Conservation (phyloP, 2,113 vertebrate genomes). For the Oncorhynchus mykiss region DNA sequence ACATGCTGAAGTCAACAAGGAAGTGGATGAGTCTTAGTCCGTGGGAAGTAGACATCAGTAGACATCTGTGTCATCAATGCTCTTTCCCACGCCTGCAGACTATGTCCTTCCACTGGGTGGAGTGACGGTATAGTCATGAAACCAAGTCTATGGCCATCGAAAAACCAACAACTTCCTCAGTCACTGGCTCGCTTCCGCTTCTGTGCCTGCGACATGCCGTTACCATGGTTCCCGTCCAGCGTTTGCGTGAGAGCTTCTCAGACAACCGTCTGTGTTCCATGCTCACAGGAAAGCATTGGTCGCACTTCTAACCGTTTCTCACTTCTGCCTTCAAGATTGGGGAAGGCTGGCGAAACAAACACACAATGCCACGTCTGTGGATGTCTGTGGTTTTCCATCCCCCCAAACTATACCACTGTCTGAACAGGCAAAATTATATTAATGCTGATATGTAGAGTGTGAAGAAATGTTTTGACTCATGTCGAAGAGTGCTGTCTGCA, state of each 20-base stretch:
- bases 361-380: slow-evolving; percentile 27
- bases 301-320: slow-evolving; percentile 77
- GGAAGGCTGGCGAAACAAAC: slow-evolving; percentile 59
- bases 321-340: slow-evolving; percentile 78
- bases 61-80: slow-evolving; percentile 14
- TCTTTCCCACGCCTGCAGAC: slow-evolving; percentile 69
- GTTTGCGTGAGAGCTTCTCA: slow-evolving; percentile 79
- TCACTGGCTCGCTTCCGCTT: slow-evolving; percentile 79
- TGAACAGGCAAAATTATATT: slow-evolving; percentile 4
- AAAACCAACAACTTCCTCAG: slow-evolving; percentile 83
- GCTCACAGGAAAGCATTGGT: slow-evolving; percentile 70
- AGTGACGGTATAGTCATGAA: slow-evolving; percentile 70
- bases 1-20: background rate
- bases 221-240: slow-evolving; percentile 57
- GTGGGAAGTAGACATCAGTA: background rate
- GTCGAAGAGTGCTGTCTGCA: slow-evolving; percentile 34
- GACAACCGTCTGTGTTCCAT: slow-evolving; percentile 69
- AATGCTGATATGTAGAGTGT: slow-evolving; percentile 31
- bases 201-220: slow-evolving; percentile 66
- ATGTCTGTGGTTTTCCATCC: background rate
- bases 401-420: background rate
- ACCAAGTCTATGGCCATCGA: slow-evolving; percentile 76
- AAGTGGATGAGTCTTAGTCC: background rate
- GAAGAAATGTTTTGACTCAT: slow-evolving; percentile 48
- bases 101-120: slow-evolving; percentile 25